These are phyloP conservation scores for Syngnathoides biaculeatus DNA, from an alignment of 2,113 vertebrate species.

Conservation along the genomic window DNA sequence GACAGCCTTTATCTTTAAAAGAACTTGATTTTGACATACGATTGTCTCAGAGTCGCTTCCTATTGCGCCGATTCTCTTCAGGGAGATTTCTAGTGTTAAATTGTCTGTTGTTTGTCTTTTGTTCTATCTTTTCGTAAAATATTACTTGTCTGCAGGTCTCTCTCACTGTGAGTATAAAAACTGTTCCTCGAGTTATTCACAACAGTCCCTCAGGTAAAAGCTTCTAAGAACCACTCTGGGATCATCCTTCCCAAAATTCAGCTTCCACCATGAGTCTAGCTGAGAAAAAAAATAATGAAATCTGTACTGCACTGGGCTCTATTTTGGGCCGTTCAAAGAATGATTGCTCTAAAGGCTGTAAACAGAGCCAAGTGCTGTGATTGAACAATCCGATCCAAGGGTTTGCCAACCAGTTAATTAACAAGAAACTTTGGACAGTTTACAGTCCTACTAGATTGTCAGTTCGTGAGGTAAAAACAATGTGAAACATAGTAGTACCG, in stretches of 20 bases:
- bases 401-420: constrained; percentile 64
- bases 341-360: constrained; percentile 51
- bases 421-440: constrained; percentile 46
- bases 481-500: constrained; percentile 17
- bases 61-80: constrained; percentile 22
- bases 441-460: constrained; percentile 34
- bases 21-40: constrained; percentile 33
- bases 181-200: constrained; percentile 34
- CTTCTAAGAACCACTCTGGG: constrained; percentile 28
- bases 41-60: constrained; percentile 14
- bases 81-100: constrained; percentile 1
- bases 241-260: constrained; percentile 36
- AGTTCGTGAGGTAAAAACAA: constrained; percentile 50
- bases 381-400: constrained; percentile 29
- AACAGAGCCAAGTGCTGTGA: constrained; percentile 39
- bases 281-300: constrained; percentile 56
- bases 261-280: constrained; percentile 44
- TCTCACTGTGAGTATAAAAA: constrained; percentile 36
- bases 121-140: constrained; percentile 30
- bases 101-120: constrained; percentile 3
- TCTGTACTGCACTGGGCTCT: constrained; percentile 47
- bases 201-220: constrained; percentile 16
- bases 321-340: constrained; percentile 50
- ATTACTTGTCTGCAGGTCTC: constrained; percentile 30
- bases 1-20: constrained; percentile 39